Percentiles rank a stretch among this genome's conserved stretches.
Evolutionary conservation across 2,113 vertebrate genomes (phyloP).

Genomic region (Nothocercus nigrocapillus): DNA sequence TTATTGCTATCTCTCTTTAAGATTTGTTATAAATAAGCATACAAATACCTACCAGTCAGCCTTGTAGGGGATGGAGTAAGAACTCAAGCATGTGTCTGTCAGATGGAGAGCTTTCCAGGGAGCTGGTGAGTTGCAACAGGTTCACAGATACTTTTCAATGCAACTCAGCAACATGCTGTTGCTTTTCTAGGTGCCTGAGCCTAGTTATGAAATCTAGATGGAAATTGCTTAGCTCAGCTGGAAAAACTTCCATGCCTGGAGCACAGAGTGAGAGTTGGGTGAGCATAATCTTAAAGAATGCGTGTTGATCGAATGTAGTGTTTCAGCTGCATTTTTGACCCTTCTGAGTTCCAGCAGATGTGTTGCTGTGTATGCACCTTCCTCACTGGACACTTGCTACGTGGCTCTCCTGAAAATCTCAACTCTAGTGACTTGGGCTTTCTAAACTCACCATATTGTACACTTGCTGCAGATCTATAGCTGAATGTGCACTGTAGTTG

Average conservation of each 20-base stretch:
- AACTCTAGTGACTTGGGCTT: neutral
- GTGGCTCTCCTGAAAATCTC: neutral
- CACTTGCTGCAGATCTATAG: neutral
- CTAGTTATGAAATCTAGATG: constrained; percentile 29
- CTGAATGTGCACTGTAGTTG: neutral
- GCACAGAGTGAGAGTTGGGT: constrained; percentile 28
- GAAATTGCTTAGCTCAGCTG: constrained; percentile 27
- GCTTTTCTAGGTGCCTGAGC: constrained; percentile 32
- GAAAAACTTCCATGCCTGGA: constrained; percentile 23
- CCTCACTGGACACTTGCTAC: neutral
- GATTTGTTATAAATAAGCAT: neutral
- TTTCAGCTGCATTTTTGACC: constrained; percentile 18
- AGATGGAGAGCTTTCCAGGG: neutral
- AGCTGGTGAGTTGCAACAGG: neutral
- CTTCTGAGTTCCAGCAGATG: neutral
- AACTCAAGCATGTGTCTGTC: neutral
- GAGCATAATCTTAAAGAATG: neutral
- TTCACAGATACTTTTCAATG: neutral
- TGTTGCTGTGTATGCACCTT: neutral
- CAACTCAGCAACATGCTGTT: neutral
- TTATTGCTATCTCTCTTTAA: neutral
- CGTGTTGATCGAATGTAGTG: neutral
- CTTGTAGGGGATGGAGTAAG: neutral
- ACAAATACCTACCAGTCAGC: neutral
- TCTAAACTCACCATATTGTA: neutral